Conservation (phyloP, 2,888 invertebrate species). For the Caenorhabditis sp. region DNA sequence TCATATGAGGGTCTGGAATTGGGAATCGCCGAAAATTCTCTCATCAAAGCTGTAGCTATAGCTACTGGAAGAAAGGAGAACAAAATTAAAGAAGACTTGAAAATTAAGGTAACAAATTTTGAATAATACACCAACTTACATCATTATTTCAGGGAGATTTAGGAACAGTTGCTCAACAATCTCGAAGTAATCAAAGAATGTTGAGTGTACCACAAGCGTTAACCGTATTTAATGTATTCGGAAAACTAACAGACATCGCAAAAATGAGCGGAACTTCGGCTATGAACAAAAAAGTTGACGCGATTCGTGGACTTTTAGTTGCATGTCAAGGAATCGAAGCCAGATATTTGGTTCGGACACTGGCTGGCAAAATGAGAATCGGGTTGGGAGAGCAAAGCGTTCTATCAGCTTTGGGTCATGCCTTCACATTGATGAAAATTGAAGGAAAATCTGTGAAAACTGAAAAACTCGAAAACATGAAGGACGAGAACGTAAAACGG, state of each 20-base stretch:
- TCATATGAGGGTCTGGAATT: slow-evolving; percentile 91
- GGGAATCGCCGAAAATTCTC: slow-evolving; percentile 91
- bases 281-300: slow-evolving; percentile 83
- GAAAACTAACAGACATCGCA: slow-evolving; percentile 86
- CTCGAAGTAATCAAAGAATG: slow-evolving; percentile 79
- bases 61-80: slow-evolving; percentile 74
- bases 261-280: slow-evolving; percentile 79
- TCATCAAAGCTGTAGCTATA: slow-evolving; percentile 79
- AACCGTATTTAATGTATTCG: slow-evolving; percentile 81
- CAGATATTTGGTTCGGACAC: slow-evolving; percentile 57
- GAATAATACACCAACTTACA: neutral
- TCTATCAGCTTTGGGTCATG: slow-evolving; percentile 86
- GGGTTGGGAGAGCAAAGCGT: slow-evolving; percentile 96
- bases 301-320: slow-evolving; percentile 89
- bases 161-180: slow-evolving; percentile 73
- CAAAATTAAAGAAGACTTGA: slow-evolving; percentile 82
- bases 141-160: slow-evolving; percentile 79
- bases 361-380: slow-evolving; percentile 82
- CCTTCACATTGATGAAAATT: slow-evolving; percentile 72
- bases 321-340: slow-evolving; percentile 74
- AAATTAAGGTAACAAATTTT: slow-evolving; percentile 72
- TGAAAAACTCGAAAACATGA: slow-evolving; percentile 26
- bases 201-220: slow-evolving; percentile 86
- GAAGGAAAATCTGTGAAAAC: slow-evolving; percentile 18
- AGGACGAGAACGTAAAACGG: slow-evolving; percentile 30